A percentile compares a stretch with the other conserved stretches of the same genome.
These are phyloP conservation scores for Drosophila pseudoobscura DNA, from an alignment of 1,140 invertebrate genomes.

Conservation along the genomic window DNA sequence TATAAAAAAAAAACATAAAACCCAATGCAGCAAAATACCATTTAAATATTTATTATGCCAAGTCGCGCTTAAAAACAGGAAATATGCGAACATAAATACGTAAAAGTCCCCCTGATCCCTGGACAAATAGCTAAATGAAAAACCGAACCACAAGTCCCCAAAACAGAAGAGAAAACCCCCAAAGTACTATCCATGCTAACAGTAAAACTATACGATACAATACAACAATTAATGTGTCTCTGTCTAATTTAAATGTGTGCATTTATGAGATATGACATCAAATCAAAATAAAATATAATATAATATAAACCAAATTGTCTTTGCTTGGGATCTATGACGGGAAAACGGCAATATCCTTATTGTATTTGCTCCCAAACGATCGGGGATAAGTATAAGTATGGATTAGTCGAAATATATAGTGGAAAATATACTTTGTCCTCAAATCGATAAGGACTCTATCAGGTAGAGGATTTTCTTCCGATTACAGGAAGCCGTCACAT, in stretches of 20 bases:
- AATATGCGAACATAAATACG: constrained; percentile 57
- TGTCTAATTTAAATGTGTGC: constrained; percentile 81
- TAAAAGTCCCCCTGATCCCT: constrained; percentile 34
- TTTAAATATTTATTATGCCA: constrained; percentile 74
- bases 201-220: constrained; percentile 59
- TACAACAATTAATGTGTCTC: constrained; percentile 67
- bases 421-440: no score
- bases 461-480: no score
- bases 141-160: constrained; percentile 25
- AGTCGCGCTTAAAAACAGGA: constrained; percentile 67
- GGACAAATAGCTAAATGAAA: constrained; percentile 69
- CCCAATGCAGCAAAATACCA: constrained; percentile 46
- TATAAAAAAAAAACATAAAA: constrained; percentile 39
- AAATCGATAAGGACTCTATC: no score
- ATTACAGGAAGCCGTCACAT: no score
- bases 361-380: no score
- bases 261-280: constrained; percentile 75
- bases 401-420: no score
- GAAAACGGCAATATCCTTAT: no score
- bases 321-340: not conserved
- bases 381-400: no score
- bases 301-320: constrained; percentile 20
- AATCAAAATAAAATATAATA: constrained; percentile 80
- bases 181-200: constrained; percentile 34
- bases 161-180: constrained; percentile 23